These are phyloP conservation scores for Amaurobius ferox DNA, from an alignment of 2,888 invertebrate species.

Conservation along the genomic window DNA sequence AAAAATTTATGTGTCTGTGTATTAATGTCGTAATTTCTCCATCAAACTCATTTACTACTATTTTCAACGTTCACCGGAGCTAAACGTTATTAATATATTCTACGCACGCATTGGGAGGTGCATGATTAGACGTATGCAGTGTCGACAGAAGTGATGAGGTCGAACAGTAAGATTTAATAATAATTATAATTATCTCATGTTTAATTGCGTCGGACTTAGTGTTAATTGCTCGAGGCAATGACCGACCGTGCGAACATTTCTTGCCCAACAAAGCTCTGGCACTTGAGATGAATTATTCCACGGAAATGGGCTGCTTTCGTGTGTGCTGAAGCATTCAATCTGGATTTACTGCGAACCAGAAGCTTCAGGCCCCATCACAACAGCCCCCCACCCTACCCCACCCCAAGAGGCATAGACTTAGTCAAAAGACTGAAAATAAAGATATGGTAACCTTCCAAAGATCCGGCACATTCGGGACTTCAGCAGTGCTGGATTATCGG, in stretches of 20 bases:
- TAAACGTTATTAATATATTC: slow-evolving; percentile 16
- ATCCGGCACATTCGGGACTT: too few species aligned
- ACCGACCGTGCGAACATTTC: slow-evolving; percentile 16
- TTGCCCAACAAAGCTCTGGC: neutral
- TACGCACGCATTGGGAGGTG: neutral
- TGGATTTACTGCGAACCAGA: too few species aligned
- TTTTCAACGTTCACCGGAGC: neutral
- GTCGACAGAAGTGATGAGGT: slow-evolving; percentile 21
- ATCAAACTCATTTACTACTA: neutral
- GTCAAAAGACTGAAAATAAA: too few species aligned
- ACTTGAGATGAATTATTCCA: neutral
- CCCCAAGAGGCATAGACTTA: too few species aligned
- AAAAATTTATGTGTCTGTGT: neutral
- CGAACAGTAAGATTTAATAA: slow-evolving; percentile 24
- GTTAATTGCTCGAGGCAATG: slow-evolving; percentile 13
- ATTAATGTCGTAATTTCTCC: slow-evolving; percentile 18
- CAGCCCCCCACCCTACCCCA: too few species aligned
- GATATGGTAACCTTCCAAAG: too few species aligned
- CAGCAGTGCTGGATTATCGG: too few species aligned
- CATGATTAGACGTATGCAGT: slow-evolving; percentile 16
- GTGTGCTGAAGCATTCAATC: neutral
- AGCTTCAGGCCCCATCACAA: too few species aligned
- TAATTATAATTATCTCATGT: slow-evolving; percentile 18
- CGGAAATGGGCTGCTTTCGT: neutral
- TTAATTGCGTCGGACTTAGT: slow-evolving; percentile 14